phyloP scores from a whole-genome alignment of 2,113 vertebrate species.

The Picathartes gymnocephalus region DNA sequence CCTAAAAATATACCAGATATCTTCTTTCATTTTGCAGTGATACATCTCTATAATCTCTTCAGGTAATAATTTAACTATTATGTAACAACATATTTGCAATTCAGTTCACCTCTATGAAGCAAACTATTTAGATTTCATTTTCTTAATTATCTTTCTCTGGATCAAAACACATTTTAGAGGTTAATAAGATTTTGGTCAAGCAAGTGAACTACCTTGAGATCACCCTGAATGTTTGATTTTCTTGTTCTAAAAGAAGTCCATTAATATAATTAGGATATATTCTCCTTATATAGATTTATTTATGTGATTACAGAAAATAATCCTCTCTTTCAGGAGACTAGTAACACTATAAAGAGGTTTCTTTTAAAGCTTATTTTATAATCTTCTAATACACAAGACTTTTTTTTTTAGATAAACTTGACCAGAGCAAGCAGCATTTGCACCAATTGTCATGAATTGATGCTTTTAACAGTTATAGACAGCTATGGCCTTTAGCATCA shows the following conservation, averaged over 20 bases:
- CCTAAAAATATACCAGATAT: background rate
- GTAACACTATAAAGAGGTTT: background rate
- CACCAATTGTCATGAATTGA: background rate
- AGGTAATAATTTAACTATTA: background rate
- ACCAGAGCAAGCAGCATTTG: background rate
- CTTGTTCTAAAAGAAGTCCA: background rate
- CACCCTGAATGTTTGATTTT: background rate
- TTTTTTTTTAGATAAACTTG: background rate
- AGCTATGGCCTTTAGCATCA: constrained; percentile 50
- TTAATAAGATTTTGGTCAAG: background rate
- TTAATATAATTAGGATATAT: background rate
- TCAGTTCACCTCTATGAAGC: background rate
- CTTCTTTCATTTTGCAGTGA: background rate
- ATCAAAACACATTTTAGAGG: background rate
- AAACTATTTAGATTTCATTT: background rate
- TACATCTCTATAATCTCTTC: background rate
- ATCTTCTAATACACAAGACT: background rate
- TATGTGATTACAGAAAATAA: background rate
- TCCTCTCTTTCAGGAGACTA: background rate
- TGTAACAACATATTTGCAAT: background rate
- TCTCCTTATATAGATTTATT: background rate
- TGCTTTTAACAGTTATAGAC: constrained; percentile 18
- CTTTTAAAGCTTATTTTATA: background rate
- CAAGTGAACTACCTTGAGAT: background rate
- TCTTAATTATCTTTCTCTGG: background rate